Evolutionary conservation across 2,797 vertebrate genomes (phyloP).

Genomic region (Percopsis omiscomaycus): DNA sequence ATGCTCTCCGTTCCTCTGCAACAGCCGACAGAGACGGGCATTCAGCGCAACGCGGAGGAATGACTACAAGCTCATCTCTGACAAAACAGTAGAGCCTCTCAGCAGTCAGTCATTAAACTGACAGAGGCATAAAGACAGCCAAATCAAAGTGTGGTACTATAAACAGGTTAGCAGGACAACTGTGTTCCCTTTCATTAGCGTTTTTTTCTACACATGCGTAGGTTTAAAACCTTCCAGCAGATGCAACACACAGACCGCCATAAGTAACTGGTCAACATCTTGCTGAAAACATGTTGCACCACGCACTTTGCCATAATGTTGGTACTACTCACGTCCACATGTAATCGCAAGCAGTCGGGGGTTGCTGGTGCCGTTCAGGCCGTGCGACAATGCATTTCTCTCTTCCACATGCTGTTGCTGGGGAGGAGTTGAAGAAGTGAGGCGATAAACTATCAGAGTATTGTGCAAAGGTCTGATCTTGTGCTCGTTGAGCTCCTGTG

Average conservation of each 20-base stretch:
- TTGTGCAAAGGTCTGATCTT: conserved; percentile 32
- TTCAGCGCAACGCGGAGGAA: conserved; percentile 35
- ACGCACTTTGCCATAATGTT: not conserved
- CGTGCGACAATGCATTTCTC: conserved; percentile 17
- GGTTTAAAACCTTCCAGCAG: no score
- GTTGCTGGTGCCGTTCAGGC: conserved; percentile 21
- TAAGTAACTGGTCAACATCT: no score
- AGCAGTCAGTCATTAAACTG: no score
- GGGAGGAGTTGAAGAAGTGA: conserved; percentile 11
- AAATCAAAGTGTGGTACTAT: no score
- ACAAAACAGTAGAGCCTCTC: conserved; percentile 8
- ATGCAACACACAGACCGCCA: no score
- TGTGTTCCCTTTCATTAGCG: not conserved
- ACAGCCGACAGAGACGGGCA: conserved; percentile 26
- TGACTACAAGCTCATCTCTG: conserved; percentile 23
- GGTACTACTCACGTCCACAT: conserved; percentile 44
- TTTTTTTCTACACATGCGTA: not conserved
- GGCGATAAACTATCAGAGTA: conserved; percentile 15
- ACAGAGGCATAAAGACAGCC: no score
- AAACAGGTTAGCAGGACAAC: not conserved
- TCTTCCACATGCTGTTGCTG: conserved; percentile 27
- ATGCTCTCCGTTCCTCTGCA: conserved; percentile 25
- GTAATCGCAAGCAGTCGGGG: conserved; percentile 6
- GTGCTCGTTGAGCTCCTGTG: conserved; percentile 41
- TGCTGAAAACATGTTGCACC: no score